Base-by-base conservation (phyloP, 2,888 invertebrate species). In the Chouioia cunea region DNA sequence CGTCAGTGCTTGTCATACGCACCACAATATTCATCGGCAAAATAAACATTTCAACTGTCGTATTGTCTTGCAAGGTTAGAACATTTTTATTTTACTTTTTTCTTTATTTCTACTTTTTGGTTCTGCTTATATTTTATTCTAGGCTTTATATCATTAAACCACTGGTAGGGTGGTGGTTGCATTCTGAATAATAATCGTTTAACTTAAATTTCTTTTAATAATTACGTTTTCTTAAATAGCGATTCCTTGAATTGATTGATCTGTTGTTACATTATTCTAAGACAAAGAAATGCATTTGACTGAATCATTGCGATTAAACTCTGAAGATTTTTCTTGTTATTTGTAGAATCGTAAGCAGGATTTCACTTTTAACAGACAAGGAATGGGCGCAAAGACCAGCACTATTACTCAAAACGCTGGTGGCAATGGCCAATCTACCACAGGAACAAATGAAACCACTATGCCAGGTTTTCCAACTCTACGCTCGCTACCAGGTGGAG, bases 351-450 rank as follows among this genome's bases (percentile, higher is more conserved):
- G 53, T 14, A 23, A 70, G 63, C 47, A 50, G 44, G 12, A 60
- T 56, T 70, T 15, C 48, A 53, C 54, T 44, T 58, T 59, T 68
- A 48, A 57, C 63, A 12, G 36, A 36, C 59, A 65, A 71, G 79
- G 76, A 75, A 94, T 94, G 94, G 94, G 94, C 88, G 94, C 93
- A 85, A 94, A 93, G 88, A 91, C 93, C 81, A 94, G 94, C 86
- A 93, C 93, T 78, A 92, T 93, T 78, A 82, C 84, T 76, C 84
- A 84, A 78, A 81, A 83, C 75, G 76, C 82, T 69, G 79, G 81
- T 74, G 82, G 82, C 75, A 91, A 90, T 85, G 91, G 91, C 81
- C 92, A 92, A 82, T 93, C 93, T 86, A 93, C 93, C 66, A 92
- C 89, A 73, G 89, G 84, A 91, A 91, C 87, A 90, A 92, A 81